A percentile compares a stretch with the other conserved stretches of the same genome.
phyloP scores from a whole-genome alignment of 1,140 invertebrate species.

The Dreissena polymorpha region DNA sequence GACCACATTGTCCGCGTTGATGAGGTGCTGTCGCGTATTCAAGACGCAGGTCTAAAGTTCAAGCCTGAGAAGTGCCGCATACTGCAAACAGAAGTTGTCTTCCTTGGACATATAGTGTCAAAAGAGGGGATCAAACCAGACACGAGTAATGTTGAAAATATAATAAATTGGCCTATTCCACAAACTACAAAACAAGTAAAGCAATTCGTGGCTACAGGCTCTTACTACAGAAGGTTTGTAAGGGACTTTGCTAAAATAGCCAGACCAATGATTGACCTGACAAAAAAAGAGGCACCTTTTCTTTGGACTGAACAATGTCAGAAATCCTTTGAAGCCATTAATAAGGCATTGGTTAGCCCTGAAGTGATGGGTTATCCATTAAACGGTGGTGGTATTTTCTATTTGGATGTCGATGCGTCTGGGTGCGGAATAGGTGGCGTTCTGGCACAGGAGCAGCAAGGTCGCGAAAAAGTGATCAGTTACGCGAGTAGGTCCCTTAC shows the following conservation, averaged over 20 bases:
- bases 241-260: conserved; percentile 51
- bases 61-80: conserved; percentile 51
- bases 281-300: conserved; percentile 46
- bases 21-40: conserved; percentile 29
- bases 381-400: no score
- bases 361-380: no score
- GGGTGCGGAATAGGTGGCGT: conserved; percentile 76
- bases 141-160: conserved; percentile 22
- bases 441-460: conserved; percentile 71
- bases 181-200: conserved; percentile 50
- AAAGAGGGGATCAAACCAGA: conserved; percentile 31
- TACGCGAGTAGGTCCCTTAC: conserved; percentile 58
- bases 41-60: conserved; percentile 44
- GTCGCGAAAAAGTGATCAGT: conserved; percentile 56
- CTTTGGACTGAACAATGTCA: conserved; percentile 50
- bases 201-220: conserved; percentile 53
- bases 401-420: conserved; percentile 71
- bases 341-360: conserved; percentile 35
- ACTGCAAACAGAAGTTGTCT: conserved; percentile 58
- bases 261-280: conserved; percentile 50
- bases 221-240: conserved; percentile 54
- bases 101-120: conserved; percentile 55
- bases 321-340: conserved; percentile 51
- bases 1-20: conserved; percentile 25
- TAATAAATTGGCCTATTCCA: conserved; percentile 52